Base-by-base conservation (phyloP, 2,888 invertebrate species). In the Aquatica leii region DNA sequence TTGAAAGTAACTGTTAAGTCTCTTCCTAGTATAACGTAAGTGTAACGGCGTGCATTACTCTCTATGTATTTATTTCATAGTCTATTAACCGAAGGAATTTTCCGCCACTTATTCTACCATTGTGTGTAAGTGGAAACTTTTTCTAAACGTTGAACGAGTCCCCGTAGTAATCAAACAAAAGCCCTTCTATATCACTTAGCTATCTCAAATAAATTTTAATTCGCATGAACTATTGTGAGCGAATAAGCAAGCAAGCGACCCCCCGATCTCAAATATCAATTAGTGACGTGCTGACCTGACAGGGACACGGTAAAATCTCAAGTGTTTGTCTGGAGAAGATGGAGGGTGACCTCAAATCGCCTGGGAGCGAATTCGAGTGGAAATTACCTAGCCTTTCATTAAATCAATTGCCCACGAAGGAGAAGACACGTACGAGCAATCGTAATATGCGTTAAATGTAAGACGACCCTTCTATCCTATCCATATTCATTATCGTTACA, bases 351-450 rank as follows among this genome's bases (percentile, higher is more conserved):
- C 46, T 43, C 49, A 49, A 49, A 49, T 56, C 48, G 37, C 20
- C 56, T 11, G 37, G 21, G 48, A 57, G 49, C n/a, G 60, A 48
- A 48, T 54, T 57, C 51, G 11, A 54, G 51, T 61, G 61, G 61
- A 61, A 61, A 61, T 61, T 61, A 56, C 55, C 55, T 56, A 49
- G 50, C 57, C 57, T 62, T 53, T 58, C 62, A 62, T 57, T 62
- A 62, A 57, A 62, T 57, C 57, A 62, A 62, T 57, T 57, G 62
- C 52, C 43, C 62, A 62, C 62, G 52, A 62, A 62, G 62, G 62
- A 57, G 57, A 52, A 61, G 53, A 52, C 57, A 58, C 62, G 62
- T 62, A 57, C 57, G 35, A 20, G 51, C 55, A 49, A 61, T 61
- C 35, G 48, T 52, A 52, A 62, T 53, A 57, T 62, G 31, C 46